Conservation (phyloP, 1,140 invertebrate genomes). For the Scaptomyza montana region DNA sequence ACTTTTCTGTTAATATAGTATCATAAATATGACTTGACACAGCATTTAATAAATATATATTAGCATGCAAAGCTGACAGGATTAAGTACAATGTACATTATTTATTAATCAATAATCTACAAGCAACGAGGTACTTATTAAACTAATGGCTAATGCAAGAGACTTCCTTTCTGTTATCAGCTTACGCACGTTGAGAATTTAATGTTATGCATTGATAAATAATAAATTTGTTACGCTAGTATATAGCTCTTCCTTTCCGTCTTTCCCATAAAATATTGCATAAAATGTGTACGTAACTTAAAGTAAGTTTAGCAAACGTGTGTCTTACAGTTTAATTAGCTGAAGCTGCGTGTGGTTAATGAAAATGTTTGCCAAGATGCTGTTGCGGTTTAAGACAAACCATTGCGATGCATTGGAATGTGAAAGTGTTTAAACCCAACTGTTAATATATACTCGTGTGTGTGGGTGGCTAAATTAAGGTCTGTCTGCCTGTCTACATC, state of each 20-base stretch:
- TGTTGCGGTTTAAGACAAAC: not conserved
- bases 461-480: slow-evolving; percentile 15
- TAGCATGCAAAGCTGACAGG: not conserved
- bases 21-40: not conserved
- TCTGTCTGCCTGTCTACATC: slow-evolving; percentile 18
- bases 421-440: not conserved
- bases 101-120: not conserved
- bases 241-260: not conserved
- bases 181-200: not conserved
- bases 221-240: not conserved
- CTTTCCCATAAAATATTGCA: too few relatives aligned
- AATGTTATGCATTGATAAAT: slow-evolving; percentile 2
- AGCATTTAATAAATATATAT: not conserved
- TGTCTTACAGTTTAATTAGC: slow-evolving; percentile 37
- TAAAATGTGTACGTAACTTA: slow-evolving; percentile 1
- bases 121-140: not conserved
- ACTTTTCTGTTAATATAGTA: not conserved
- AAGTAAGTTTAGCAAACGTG: not conserved
- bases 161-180: not conserved
- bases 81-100: not conserved
- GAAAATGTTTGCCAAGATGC: slow-evolving; percentile 18
- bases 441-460: not conserved
- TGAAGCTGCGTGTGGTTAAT: slow-evolving; percentile 4
- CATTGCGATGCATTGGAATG: slow-evolving; percentile 8
- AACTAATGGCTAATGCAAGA: not conserved